phyloP scores from a whole-genome alignment of 2,797 vertebrate species.

The Sebastes aleutianus region DNA sequence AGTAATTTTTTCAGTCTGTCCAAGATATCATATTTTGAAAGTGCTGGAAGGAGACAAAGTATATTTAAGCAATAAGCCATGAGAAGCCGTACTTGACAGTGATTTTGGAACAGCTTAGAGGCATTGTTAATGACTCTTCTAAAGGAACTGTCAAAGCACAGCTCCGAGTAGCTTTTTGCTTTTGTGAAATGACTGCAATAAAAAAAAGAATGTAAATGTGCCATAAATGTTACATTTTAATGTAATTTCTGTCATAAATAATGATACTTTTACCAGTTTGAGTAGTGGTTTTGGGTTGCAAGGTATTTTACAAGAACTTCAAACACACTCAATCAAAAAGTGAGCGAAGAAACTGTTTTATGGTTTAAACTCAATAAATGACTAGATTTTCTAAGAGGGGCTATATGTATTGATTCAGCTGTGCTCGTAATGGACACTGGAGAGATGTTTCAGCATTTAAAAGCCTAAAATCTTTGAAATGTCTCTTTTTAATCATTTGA shows the following conservation, averaged over 20 bases:
- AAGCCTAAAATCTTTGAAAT: constrained; percentile 16
- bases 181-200: constrained; percentile 51
- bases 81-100: constrained; percentile 59
- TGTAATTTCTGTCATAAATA: constrained; percentile 30
- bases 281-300: constrained; percentile 16
- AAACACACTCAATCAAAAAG: constrained; percentile 22
- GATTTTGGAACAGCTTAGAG: constrained; percentile 58
- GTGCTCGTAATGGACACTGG: constrained; percentile 12
- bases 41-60: constrained; percentile 61
- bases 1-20: constrained; percentile 49
- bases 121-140: constrained; percentile 48
- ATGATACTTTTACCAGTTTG: background rate
- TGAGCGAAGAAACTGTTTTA: background rate
- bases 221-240: constrained; percentile 39
- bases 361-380: constrained; percentile 34
- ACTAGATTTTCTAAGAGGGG: constrained; percentile 2
- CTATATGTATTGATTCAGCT: constrained; percentile 15
- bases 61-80: constrained; percentile 65
- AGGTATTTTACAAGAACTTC: constrained; percentile 30
- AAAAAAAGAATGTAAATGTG: constrained; percentile 41
- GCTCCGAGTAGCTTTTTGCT: constrained; percentile 37
- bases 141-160: constrained; percentile 42
- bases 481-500: constrained; percentile 12
- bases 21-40: constrained; percentile 61
- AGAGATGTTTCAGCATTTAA: constrained; percentile 14